These are phyloP conservation scores for Ariolimax columbianus DNA, from an alignment of 2,888 invertebrate species.

Conservation along the genomic window DNA sequence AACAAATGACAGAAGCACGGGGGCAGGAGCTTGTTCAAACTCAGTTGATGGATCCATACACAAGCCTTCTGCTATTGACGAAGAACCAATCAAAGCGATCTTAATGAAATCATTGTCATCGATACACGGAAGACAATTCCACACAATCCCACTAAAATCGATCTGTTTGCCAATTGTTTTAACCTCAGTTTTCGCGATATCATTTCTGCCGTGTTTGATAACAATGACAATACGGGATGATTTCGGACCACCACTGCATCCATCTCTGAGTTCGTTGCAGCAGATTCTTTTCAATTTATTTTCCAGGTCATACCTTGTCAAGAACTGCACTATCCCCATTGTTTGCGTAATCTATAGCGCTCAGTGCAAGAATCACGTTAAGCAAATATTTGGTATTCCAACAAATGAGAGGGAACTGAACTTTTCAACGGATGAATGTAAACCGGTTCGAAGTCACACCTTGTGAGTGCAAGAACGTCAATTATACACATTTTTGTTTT, in stretches of 20 bases:
- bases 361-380: conserved; percentile 56
- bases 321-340: conserved; percentile 61
- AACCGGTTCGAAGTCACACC: not conserved
- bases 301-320: conserved; percentile 60
- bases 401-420: not conserved
- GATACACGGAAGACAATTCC: conserved; percentile 20
- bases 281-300: conserved; percentile 57
- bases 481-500: too few relatives aligned
- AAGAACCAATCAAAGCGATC: too few relatives aligned
- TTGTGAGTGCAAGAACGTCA: too few relatives aligned
- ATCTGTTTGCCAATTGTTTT: conserved; percentile 58
- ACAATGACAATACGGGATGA: conserved; percentile 55
- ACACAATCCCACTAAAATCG: conserved; percentile 47
- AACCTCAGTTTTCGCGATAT: conserved; percentile 57
- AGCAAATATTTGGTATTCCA: conserved; percentile 36
- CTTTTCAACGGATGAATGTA: conserved; percentile 26
- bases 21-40: too few relatives aligned
- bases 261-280: conserved; percentile 42
- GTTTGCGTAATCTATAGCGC: conserved; percentile 59
- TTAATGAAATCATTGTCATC: too few relatives aligned
- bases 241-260: conserved; percentile 51
- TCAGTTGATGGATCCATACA: too few relatives aligned
- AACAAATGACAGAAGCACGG: too few relatives aligned
- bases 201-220: conserved; percentile 59
- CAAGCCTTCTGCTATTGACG: too few relatives aligned